A percentile compares a stretch with the other conserved stretches of the same genome.
These are phyloP conservation scores for Lamprotornis superbus DNA, from an alignment of 2,113 vertebrate species.

Conservation along the genomic window DNA sequence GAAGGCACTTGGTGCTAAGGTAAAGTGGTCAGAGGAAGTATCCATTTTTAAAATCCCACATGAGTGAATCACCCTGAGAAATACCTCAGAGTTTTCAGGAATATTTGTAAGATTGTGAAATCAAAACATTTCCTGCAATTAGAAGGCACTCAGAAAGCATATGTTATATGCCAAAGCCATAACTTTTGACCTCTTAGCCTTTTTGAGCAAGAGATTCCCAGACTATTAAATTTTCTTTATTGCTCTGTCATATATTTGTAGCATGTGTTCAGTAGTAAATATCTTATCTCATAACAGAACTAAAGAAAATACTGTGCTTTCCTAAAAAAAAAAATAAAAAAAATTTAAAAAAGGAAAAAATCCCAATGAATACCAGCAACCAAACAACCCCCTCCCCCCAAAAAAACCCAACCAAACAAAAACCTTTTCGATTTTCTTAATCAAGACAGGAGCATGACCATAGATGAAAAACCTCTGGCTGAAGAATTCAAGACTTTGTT, in stretches of 20 bases:
- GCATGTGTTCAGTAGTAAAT: neutral
- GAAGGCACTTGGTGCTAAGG: neutral
- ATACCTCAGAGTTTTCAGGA: neutral
- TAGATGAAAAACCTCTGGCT: neutral
- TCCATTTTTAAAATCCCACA: neutral
- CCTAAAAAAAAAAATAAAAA: neutral
- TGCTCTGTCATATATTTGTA: neutral
- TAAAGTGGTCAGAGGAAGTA: neutral
- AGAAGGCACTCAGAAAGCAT: neutral
- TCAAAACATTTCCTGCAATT: neutral
- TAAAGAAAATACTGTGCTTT: neutral
- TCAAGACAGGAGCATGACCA: neutral
- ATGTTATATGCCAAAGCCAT: neutral
- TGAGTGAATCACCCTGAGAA: neutral
- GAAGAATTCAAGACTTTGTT: neutral
- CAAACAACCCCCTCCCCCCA: neutral
- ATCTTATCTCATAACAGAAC: neutral
- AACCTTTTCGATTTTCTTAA: neutral
- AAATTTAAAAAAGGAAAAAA: neutral
- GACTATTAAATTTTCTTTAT: conserved; percentile 63
- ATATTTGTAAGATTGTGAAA: neutral
- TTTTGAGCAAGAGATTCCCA: conserved; percentile 38
- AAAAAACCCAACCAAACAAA: neutral
- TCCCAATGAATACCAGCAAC: neutral
- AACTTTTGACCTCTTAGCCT: neutral